Percentiles rank a stretch among this genome's conserved stretches.
These are phyloP conservation scores for Mastigias papua DNA, from an alignment of 30 jellyfish, hydroid and myxozoan species.

Conservation along the genomic window DNA sequence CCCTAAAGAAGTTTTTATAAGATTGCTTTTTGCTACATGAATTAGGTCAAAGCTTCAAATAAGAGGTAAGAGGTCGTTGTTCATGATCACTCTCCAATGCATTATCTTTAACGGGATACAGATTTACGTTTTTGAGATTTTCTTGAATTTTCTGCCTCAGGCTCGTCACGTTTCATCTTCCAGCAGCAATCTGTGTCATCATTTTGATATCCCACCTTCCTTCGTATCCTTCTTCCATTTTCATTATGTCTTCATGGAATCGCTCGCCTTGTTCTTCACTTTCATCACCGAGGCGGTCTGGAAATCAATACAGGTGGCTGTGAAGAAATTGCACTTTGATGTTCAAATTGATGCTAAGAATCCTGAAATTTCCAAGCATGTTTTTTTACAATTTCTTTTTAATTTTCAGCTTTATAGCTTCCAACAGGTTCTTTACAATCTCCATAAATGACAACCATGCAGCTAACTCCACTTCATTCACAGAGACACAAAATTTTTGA, in stretches of 20 bases:
- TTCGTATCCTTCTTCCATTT: conserved; percentile 41
- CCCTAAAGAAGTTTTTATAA: not conserved
- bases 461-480: not conserved
- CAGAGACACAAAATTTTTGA: not conserved
- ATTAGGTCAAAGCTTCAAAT: not conserved
- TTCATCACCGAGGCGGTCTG: not conserved
- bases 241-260: conserved; percentile 28
- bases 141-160: conserved; percentile 20
- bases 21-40: not conserved
- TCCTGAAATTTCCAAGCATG: not conserved
- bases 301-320: conserved; percentile 22
- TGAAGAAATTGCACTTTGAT: conserved; percentile 13
- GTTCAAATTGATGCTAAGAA: conserved; percentile 12
- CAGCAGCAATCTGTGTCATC: conserved; percentile 33
- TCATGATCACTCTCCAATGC: not conserved
- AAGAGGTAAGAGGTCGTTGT: not conserved
- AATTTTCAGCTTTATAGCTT: conserved; percentile 18
- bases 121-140: conserved; percentile 27
- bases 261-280: conserved; percentile 15
- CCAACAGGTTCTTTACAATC: conserved; percentile 2
- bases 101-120: not conserved
- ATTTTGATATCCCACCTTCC: conserved; percentile 50
- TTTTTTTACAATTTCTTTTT: conserved; percentile 8
- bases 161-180: not conserved
- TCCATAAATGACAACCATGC: not conserved